Evolutionary conservation across 2,797 vertebrate genomes (phyloP).

Genomic region (Cossypha dichroa): DNA sequence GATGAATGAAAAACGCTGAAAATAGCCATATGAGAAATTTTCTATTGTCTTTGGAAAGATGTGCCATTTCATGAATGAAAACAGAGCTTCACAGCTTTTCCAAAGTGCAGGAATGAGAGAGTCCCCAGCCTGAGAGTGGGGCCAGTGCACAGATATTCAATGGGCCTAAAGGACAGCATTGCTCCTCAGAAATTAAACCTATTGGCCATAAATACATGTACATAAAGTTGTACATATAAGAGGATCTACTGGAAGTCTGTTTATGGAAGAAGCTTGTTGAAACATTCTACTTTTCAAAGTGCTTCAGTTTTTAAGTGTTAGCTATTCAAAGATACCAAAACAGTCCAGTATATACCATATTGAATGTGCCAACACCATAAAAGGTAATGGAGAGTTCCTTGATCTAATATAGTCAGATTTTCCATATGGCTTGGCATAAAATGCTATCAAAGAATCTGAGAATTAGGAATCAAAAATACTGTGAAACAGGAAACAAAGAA

Average conservation of each 20-base stretch:
- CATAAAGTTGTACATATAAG: not conserved
- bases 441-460: not conserved
- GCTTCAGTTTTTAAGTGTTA: not conserved
- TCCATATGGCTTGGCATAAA: not conserved
- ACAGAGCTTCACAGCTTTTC: not conserved
- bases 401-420: not conserved
- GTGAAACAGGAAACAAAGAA: not conserved
- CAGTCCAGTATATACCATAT: not conserved
- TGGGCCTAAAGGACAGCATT: not conserved
- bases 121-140: not conserved
- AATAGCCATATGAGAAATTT: not conserved
- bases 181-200: not conserved
- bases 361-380: not conserved
- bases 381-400: not conserved
- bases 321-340: not conserved
- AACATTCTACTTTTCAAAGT: not conserved
- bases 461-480: conserved; percentile 3
- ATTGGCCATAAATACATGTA: not conserved
- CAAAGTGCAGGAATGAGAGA: not conserved
- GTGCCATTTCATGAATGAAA: not conserved
- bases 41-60: not conserved
- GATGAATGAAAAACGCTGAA: not conserved
- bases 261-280: not conserved
- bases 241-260: not conserved
- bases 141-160: not conserved